Evolutionary conservation across 2,888 invertebrate genomes (phyloP).

Genomic region (Cheilosia impressa): DNA sequence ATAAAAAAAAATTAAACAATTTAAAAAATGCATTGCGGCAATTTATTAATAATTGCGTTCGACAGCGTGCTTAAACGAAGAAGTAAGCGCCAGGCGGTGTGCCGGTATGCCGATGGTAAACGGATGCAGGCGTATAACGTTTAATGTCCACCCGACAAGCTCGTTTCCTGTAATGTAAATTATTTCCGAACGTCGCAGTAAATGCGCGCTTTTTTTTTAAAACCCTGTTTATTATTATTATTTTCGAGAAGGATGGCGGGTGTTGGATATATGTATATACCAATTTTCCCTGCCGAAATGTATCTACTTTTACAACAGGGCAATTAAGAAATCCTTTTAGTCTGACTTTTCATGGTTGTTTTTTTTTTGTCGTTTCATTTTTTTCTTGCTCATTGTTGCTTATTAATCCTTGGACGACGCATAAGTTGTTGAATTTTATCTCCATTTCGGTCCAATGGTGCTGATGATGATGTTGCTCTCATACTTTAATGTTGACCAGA

Average conservation of each 20-base stretch:
- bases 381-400: constrained; percentile 11
- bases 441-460: constrained; percentile 27
- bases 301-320: constrained; percentile 14
- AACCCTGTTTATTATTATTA: constrained; percentile 15
- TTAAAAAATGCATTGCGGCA: constrained; percentile 44
- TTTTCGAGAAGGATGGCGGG: constrained; percentile 12
- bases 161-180: constrained; percentile 52
- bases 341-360: background rate
- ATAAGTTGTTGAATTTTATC: constrained; percentile 66
- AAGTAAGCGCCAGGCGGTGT: constrained; percentile 28
- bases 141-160: constrained; percentile 45
- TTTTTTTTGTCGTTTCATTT: background rate
- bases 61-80: constrained; percentile 32
- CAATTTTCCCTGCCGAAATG: no score
- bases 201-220: constrained; percentile 16
- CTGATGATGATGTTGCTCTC: constrained; percentile 50
- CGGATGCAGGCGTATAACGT: constrained; percentile 29
- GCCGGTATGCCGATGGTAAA: background rate
- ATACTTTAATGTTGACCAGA: constrained; percentile 64
- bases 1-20: constrained; percentile 8
- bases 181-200: constrained; percentile 63
- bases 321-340: constrained; percentile 60
- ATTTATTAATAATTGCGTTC: constrained; percentile 44
- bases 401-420: constrained; percentile 59
- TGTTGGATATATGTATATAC: background rate